Evolutionary conservation across 2,113 vertebrate genomes (phyloP), one percentile per base, ranked within the genome.

Genomic region (human): DNA sequence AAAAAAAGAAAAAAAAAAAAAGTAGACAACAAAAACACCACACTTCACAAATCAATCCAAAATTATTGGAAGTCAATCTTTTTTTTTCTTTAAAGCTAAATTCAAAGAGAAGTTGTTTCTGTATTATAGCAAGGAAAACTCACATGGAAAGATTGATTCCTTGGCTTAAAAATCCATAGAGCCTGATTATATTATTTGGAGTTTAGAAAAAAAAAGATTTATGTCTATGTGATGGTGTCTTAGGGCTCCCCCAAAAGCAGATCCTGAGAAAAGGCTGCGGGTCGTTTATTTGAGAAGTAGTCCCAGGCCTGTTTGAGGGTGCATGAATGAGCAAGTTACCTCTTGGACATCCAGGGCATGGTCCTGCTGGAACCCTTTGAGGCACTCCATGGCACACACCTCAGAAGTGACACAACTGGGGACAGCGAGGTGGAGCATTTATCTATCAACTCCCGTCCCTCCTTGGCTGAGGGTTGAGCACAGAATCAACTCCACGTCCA

Each of bases 81-180:
- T 27, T 78, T 52, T 73, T 68, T 80, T 23, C 52, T 72, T 95
- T 82, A 94, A 92, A 93, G n/a, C 48, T 90, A 76, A 85, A 55
- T 93, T 94, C 66, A 96, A 94, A 94, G 27, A 78, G 38, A 92
- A 92, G 22, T 32, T 40, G 30, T 76, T 95, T 94, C 82, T 76
- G 8, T 97, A 70, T 64, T 96, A 13, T 8, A 97, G 90, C 55
- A 97, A 61, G 52, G 48, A 97, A 97, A 97, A 79, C 78, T 95
- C 93, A 93, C 11, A 55, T 38, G 3, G n/a, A 90, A 64, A 32
- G 61, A 64, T 64, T 48, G 85, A 93, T 25, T 97, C 92, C 90
- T 95, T 79, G 89, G 43, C 84, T 92, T 84, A 73, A 93, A 73
- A 45, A 75, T 66, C 83, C 75, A 89, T 73, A 35, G 79, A 97